phyloP scores from a whole-genome alignment of 2,113 vertebrate genomes.

The Felis chaus region DNA sequence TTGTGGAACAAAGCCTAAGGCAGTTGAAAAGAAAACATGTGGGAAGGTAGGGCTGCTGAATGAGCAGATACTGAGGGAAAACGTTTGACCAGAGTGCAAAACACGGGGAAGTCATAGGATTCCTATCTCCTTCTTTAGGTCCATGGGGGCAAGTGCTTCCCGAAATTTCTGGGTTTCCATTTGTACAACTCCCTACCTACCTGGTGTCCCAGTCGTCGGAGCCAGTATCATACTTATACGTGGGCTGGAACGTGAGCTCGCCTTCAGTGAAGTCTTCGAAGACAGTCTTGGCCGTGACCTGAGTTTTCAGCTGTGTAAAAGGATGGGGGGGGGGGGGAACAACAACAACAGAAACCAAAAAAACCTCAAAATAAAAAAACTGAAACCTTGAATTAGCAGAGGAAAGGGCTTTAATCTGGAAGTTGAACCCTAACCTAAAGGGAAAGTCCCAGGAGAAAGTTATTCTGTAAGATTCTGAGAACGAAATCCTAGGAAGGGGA shows the following conservation, averaged over 20 bases:
- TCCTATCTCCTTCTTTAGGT: not conserved
- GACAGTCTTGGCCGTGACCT: constrained; percentile 90
- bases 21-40: not conserved
- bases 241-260: constrained; percentile 94
- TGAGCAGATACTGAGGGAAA: not conserved
- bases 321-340: not conserved
- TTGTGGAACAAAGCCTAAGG: not conserved
- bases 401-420: not conserved
- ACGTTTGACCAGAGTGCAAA: not conserved
- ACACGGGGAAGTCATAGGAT: not conserved
- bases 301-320: constrained; percentile 90
- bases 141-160: not conserved
- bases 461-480: not conserved
- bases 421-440: not conserved
- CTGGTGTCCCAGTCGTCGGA: constrained; percentile 97
- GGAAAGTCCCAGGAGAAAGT: not conserved
- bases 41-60: not conserved
- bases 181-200: constrained; percentile 81
- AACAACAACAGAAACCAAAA: not conserved
- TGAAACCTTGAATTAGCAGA: constrained; percentile 16
- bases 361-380: constrained; percentile 44
- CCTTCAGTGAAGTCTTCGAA: constrained; percentile 96
- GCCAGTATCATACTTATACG: constrained; percentile 97
- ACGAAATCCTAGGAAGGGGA: not conserved
- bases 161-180: not conserved